Conservation (phyloP, 2,113 vertebrate genomes). For the Xiphophorus hellerii region DNA sequence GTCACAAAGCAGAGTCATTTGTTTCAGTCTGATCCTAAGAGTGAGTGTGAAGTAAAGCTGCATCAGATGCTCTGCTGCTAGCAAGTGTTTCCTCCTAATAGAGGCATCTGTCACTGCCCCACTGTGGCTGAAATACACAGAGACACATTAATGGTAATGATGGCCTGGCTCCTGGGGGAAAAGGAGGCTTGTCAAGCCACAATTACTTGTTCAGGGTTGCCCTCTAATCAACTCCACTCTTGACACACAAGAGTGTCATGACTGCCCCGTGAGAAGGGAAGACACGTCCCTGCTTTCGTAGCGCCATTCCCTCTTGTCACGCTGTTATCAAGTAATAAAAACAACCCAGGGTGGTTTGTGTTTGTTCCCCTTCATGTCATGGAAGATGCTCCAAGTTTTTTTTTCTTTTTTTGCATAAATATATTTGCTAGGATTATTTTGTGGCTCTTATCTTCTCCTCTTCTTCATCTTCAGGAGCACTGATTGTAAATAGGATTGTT, state of each 20-base stretch:
- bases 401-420: constrained; percentile 17
- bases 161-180: constrained; percentile 37
- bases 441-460: constrained; percentile 43
- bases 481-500: constrained; percentile 68
- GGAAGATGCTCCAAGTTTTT: constrained; percentile 44
- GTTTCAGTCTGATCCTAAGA: background rate
- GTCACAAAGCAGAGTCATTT: background rate
- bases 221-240: constrained; percentile 69
- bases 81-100: constrained; percentile 40
- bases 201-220: constrained; percentile 59
- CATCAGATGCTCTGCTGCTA: constrained; percentile 18
- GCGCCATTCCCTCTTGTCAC: constrained; percentile 48
- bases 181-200: constrained; percentile 61
- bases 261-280: constrained; percentile 34
- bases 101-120: constrained; percentile 56
- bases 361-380: constrained; percentile 45
- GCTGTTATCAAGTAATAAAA: constrained; percentile 61
- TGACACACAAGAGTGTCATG: constrained; percentile 60
- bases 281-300: constrained; percentile 29
- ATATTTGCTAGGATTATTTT: constrained; percentile 24
- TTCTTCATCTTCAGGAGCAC: constrained; percentile 56
- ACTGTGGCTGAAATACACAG: constrained; percentile 50
- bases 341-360: constrained; percentile 40
- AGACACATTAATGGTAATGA: constrained; percentile 72
- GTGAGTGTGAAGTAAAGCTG: background rate